Conservation (phyloP, 2,888 invertebrate genomes). For the Spisula solida region DNA sequence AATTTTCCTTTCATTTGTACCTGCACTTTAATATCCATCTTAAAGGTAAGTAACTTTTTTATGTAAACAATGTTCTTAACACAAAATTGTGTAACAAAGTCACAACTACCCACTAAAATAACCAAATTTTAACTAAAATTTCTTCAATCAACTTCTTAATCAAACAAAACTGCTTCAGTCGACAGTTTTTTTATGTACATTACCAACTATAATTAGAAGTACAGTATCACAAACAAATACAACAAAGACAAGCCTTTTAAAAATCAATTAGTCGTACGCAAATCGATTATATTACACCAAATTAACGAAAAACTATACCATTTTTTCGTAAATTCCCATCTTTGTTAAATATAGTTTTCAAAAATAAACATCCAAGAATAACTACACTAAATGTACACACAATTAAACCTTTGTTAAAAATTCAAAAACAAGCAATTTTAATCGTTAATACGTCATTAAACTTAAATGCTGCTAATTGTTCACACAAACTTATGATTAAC, state of each 20-base stretch:
- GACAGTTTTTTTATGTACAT: background rate
- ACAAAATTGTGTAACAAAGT: no score
- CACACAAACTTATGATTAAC: background rate
- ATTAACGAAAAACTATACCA: constrained; percentile 39
- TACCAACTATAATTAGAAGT: background rate
- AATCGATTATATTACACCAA: background rate
- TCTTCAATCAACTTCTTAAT: background rate
- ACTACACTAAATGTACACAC: background rate
- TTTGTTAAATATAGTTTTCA: background rate
- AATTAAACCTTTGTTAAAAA: background rate
- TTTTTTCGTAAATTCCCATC: constrained; percentile 63
- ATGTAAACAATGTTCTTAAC: no score
- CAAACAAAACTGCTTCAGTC: background rate
- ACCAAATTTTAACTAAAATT: background rate
- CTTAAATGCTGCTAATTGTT: background rate
- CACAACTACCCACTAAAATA: background rate
- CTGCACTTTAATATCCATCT: no score
- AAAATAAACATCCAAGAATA: constrained; percentile 13
- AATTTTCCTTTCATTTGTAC: no score
- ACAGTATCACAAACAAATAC: background rate
- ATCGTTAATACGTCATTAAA: background rate
- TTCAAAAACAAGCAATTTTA: background rate
- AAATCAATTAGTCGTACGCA: background rate
- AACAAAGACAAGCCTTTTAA: background rate
- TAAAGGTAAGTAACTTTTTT: no score